Conservation (phyloP, 2,888 invertebrate genomes). For the Caenorhabditis sp. region DNA sequence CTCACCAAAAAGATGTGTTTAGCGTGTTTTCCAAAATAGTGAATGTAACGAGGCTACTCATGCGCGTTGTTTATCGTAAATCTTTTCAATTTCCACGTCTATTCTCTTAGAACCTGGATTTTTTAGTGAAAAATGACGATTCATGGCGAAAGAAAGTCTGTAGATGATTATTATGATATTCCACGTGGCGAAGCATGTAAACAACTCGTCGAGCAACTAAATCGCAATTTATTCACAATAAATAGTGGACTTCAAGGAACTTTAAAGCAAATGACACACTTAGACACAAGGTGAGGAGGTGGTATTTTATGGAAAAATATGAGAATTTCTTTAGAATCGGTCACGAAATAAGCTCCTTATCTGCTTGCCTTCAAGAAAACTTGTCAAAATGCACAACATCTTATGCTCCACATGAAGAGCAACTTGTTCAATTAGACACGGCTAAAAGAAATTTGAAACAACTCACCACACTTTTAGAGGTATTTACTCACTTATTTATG, state of each 20-base stretch:
- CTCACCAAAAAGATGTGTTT: no score
- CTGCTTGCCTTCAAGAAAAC: constrained; percentile 37
- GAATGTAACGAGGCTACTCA: not conserved
- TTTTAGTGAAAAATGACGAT: constrained; percentile 21
- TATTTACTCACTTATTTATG: not conserved
- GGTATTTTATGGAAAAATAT: not conserved
- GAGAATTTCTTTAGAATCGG: constrained; percentile 20
- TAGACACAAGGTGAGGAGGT: constrained; percentile 23
- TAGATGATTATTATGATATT: constrained; percentile 34
- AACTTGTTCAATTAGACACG: constrained; percentile 32
- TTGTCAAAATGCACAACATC: constrained; percentile 37
- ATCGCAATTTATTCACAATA: constrained; percentile 26
- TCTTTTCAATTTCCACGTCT: constrained; percentile 18
- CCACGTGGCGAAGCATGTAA: constrained; percentile 41
- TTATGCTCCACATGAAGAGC: constrained; percentile 41
- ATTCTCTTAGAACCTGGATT: not conserved
- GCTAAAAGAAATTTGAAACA: constrained; percentile 36
- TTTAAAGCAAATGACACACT: constrained; percentile 35
- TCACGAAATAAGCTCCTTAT: constrained; percentile 27
- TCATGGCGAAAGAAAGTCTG: constrained; percentile 26
- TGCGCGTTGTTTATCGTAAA: constrained; percentile 20
- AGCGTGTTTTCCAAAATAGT: not conserved
- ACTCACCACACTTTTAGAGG: constrained; percentile 27
- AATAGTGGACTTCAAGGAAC: constrained; percentile 22
- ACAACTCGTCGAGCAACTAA: constrained; percentile 36